phyloP scores from a whole-genome alignment of 2,797 vertebrate species.

The Kryptopterus vitreolus region DNA sequence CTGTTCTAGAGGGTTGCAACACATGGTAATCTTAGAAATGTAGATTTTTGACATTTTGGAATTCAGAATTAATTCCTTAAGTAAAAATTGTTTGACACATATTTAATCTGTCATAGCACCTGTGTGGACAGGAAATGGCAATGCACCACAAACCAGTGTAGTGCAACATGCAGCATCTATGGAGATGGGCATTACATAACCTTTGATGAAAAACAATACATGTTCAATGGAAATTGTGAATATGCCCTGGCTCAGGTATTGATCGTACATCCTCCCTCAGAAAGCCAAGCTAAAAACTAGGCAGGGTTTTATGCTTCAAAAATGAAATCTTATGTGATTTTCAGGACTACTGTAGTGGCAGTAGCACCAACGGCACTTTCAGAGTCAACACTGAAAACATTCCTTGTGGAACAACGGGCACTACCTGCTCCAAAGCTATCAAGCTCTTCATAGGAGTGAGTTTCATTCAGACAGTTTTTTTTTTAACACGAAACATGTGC shows the following conservation, averaged over 20 bases:
- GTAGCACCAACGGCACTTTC: slow-evolving; percentile 71
- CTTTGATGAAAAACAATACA: slow-evolving; percentile 87
- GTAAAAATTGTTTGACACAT: neutral
- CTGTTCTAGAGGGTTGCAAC: slow-evolving; percentile 84
- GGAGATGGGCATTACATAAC: slow-evolving; percentile 90
- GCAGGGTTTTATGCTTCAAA: no score
- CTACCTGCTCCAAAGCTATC: slow-evolving; percentile 90
- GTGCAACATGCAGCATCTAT: slow-evolving; percentile 82
- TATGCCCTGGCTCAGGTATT: slow-evolving; percentile 87
- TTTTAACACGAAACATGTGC: neutral
- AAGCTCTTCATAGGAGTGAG: slow-evolving; percentile 83
- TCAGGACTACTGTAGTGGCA: slow-evolving; percentile 80
- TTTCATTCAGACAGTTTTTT: neutral
- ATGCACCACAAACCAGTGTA: slow-evolving; percentile 80
- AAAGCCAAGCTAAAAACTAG: neutral
- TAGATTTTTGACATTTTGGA: neutral
- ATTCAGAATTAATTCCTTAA: no score
- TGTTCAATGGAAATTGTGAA: slow-evolving; percentile 88
- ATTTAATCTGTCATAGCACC: slow-evolving; percentile 66
- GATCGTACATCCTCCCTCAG: neutral
- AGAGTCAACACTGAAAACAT: slow-evolving; percentile 87
- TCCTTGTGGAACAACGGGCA: slow-evolving; percentile 87
- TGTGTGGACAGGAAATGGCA: slow-evolving; percentile 80
- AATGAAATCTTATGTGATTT: slow-evolving; percentile 1
- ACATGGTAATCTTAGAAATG: slow-evolving; percentile 71